Percentiles rank a stretch among this genome's conserved stretches.
phyloP scores from a whole-genome alignment of 2,797 vertebrate genomes.

The Mico argentatus region DNA sequence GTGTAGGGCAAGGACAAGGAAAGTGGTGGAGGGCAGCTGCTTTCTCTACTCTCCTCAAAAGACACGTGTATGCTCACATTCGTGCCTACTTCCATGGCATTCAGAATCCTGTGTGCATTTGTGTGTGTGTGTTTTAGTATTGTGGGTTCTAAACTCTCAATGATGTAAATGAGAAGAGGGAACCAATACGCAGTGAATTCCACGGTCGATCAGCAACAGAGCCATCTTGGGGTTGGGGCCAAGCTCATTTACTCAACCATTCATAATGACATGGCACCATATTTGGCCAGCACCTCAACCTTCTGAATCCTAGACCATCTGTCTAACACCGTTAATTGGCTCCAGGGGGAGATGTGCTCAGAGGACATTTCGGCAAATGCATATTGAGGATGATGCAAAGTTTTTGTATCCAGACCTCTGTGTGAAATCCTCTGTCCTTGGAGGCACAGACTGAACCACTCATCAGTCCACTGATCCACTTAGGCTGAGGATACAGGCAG shows the following conservation, averaged over 20 bases:
- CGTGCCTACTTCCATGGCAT: not conserved
- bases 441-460: not conserved
- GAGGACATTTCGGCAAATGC: not conserved
- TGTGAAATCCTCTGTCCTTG: not conserved
- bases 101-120: not conserved
- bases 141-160: not conserved
- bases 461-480: not conserved
- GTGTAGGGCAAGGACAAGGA: not conserved
- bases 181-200: not conserved
- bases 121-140: accelerated
- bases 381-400: not conserved
- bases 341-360: not conserved
- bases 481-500: not conserved
- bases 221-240: not conserved
- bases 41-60: not conserved
- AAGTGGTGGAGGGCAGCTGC: no score
- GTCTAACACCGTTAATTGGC: not conserved
- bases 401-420: not conserved
- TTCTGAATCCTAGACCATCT: not conserved
- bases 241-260: not conserved
- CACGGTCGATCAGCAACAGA: not conserved
- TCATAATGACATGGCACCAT: not conserved
- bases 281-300: not conserved
- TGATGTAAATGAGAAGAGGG: not conserved
- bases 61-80: not conserved